Conservation (phyloP, 2,797 vertebrate genomes). For the Synanceia verrucosa region DNA sequence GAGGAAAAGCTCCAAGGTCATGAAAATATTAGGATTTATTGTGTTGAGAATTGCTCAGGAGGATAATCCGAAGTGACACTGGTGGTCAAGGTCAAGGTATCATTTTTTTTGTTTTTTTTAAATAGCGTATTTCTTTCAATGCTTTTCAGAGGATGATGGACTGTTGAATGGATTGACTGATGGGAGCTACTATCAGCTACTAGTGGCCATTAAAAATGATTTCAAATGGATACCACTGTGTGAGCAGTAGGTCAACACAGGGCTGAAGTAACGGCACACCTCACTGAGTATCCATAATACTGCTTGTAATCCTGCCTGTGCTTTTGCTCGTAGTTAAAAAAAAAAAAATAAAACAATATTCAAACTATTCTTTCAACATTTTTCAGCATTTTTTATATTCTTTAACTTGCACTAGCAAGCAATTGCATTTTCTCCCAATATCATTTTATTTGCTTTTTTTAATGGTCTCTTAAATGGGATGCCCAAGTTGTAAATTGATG, state of each 20-base stretch:
- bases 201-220: background rate
- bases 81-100: conserved; percentile 19
- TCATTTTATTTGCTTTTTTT: conserved; percentile 6
- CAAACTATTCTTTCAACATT: conserved; percentile 2
- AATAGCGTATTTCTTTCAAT: conserved; percentile 1
- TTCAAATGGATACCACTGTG: background rate
- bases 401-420: background rate
- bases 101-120: background rate
- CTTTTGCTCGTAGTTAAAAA: background rate
- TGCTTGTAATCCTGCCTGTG: background rate
- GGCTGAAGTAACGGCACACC: conserved; percentile 30
- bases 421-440: conserved; percentile 2
- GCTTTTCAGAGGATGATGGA: conserved; percentile 3
- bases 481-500: conserved; percentile 1
- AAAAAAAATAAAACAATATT: background rate
- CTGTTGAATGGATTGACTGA: conserved; percentile 3
- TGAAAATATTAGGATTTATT: conserved; percentile 15
- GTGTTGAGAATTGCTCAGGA: conserved; percentile 9
- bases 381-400: conserved; percentile 5
- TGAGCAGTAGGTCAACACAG: conserved; percentile 10
- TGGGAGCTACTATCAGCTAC: conserved; percentile 1
- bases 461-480: conserved; percentile 7
- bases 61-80: conserved; percentile 34
- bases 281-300: conserved; percentile 44
- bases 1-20: conserved; percentile 33